These are phyloP conservation scores for Dolichallabes microphthalmus DNA, from an alignment of 2,113 vertebrate genomes.

Conservation along the genomic window DNA sequence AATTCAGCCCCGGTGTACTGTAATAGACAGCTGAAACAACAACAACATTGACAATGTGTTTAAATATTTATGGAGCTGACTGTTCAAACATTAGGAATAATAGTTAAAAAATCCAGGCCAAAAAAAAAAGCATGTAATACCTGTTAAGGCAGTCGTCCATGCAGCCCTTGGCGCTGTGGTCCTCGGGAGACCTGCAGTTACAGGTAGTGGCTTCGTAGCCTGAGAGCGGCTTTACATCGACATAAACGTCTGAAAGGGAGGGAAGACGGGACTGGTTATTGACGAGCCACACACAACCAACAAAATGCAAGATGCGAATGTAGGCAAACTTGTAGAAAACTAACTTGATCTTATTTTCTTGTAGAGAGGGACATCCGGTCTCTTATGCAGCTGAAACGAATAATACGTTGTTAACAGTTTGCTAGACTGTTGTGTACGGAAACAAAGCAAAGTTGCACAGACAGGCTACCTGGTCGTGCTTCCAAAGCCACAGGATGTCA, in stretches of 20 bases:
- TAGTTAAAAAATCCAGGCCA: background rate
- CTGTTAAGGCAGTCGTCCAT: slow-evolving; percentile 95
- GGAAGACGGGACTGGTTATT: background rate
- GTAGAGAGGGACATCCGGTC: slow-evolving; percentile 97
- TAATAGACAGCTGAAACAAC: background rate
- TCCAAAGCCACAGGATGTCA: slow-evolving; percentile 99
- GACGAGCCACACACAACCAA: background rate
- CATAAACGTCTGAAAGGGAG: slow-evolving; percentile 83
- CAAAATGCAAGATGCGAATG: background rate
- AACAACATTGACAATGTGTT: background rate
- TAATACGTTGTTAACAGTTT: background rate
- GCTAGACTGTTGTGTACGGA: background rate
- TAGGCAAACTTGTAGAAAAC: slow-evolving; percentile 58
- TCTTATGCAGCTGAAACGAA: slow-evolving; percentile 89
- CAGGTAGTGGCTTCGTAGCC: slow-evolving; percentile 96
- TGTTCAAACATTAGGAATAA: background rate
- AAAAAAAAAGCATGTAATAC: slow-evolving; percentile 60
- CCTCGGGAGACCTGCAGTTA: slow-evolving; percentile 85
- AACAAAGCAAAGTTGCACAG: background rate
- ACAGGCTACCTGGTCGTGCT: slow-evolving; percentile 91
- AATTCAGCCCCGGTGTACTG: background rate
- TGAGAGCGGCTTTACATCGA: slow-evolving; percentile 96
- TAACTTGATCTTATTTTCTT: slow-evolving; percentile 99
- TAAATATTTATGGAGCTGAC: background rate
- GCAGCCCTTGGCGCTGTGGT: slow-evolving; percentile 78